Base-by-base conservation (phyloP, 2,888 invertebrate genomes). In the Acrobasis suavella region DNA sequence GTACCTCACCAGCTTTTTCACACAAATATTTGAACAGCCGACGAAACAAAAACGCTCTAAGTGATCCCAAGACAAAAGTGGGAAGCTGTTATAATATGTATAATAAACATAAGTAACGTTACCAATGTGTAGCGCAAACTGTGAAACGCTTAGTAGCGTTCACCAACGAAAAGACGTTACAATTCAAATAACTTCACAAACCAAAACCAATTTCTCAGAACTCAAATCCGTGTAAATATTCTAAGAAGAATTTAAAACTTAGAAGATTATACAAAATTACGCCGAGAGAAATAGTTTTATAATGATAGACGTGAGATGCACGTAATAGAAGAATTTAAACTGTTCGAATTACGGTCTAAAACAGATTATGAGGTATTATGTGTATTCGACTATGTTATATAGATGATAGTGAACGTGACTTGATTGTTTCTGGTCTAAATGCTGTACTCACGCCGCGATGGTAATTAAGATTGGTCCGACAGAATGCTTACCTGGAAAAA, bases 41-140 rank as follows among this genome's bases (percentile, higher is more conserved):
- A 77, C 69, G 71, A 75, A 82, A 83, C 79, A 81, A 80, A 79
- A 77, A 77, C 73, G 15, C 63, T 75, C 80, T 80, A 85, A 81
- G 67, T 72, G 73, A 71, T 64, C 67, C 69, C 64, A 58, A 71
- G 68, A 75, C 82, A 80, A 80, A 80, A 75, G 74, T 76, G 71
- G 62, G 71, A 70, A 69, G 77, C 69, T 56, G 50, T 60, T 71
- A 71, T 82, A 78, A 81, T 77, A 71, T 73, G 78, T 75, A 75
- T 74, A 77, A 75, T 75, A 80, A 80, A 81, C 72, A 71, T 70
- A 74, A 66, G 78, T 80, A 76, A 80, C 74, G 74, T 65, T 66
- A 78, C 76, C 70, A 77, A 85, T 80, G 64, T 80, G 73, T 76
- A 74, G 66, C 72, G 81, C 77, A 80, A 84, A 84, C 82, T 76